These are phyloP conservation scores for Phrynocephalus forsythii DNA, from an alignment of 2,797 vertebrate genomes.

Conservation along the genomic window DNA sequence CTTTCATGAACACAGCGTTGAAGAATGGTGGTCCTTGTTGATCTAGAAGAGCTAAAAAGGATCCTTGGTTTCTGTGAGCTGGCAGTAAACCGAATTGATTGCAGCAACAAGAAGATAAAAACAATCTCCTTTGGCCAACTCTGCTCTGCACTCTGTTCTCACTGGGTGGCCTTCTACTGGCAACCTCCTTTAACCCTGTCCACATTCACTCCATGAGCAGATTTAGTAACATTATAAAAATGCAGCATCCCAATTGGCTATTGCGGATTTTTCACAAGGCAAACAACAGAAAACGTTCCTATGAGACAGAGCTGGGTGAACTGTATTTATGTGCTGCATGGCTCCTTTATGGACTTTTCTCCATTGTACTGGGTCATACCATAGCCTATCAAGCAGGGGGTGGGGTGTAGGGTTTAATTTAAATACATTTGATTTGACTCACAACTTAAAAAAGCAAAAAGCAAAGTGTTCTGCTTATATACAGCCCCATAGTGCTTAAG, in stretches of 20 bases:
- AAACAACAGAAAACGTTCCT: not conserved
- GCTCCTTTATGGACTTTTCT: too few relatives aligned
- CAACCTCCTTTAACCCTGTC: not conserved
- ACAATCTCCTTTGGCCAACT: not conserved
- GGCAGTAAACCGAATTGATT: not conserved
- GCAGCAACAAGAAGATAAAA: not conserved
- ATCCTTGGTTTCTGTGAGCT: not conserved
- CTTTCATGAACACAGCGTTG: not conserved
- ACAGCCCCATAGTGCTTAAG: too few relatives aligned
- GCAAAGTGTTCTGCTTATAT: too few relatives aligned
- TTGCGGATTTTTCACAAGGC: not conserved
- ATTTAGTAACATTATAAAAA: slow-evolving; percentile 27
- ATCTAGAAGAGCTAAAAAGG: too few relatives aligned
- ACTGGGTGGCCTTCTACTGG: not conserved
- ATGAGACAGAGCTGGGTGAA: too few relatives aligned
- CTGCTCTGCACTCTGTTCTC: not conserved
- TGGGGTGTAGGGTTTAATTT: too few relatives aligned
- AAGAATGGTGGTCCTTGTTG: not conserved
- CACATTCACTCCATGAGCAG: not conserved
- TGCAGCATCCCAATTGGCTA: not conserved
- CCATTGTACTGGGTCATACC: too few relatives aligned
- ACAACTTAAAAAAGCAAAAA: too few relatives aligned
- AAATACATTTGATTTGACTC: too few relatives aligned
- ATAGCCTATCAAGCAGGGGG: too few relatives aligned
- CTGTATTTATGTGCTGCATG: too few relatives aligned